Base-by-base conservation (phyloP, 2,113 vertebrate species). In the Stegastes partitus region DNA sequence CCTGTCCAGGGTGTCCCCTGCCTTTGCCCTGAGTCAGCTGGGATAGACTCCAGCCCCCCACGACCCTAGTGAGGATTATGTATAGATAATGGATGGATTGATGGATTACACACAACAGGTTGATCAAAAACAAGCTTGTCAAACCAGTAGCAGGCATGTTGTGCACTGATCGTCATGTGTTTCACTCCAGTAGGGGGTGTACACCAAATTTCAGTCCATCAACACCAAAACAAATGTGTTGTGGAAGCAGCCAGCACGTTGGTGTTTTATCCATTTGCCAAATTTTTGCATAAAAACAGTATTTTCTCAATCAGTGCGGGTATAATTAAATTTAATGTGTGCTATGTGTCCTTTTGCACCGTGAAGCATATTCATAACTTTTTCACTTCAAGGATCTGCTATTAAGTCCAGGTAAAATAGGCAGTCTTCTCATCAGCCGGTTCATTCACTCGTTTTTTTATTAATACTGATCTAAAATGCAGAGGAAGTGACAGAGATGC, bases 261-360 rank as follows among this genome's bases (percentile, higher is more conserved):
- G 71, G 49, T 84, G 83, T 53, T 65, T 69, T 63, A 69, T 78
- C 70, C 77, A 47, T 68, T 74, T 39, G 19, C 49, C 59, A 79
- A 55, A 81, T 55, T 68, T 49, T 49, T 82, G 73, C 55, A 67
- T 63, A 76, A 70, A 66, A 79, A 56, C 54, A 72, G 56, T 69
- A 45, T 81, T 67, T 82, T 53, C 71, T 88, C 81, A 82, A 49
- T 77, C 81, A 80, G 47, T 34, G 11, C 45, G 65, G 66, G 61
- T 44, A 31, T 77, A 73, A 67, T 82, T 78, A 68, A 23, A 53
- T 71, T 77, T 77, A n/a, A 26, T 75, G 4, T 39, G 54, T 66
- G 14, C 9, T 54, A 50, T 59, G 59, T 77, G 45, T 70, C 59
- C 80, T 75, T 56, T 55, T 55, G 42, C 2, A 16, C 5, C 19